A percentile compares a stretch with the other conserved stretches of the same genome.
phyloP scores from a whole-genome alignment of 2,113 vertebrate genomes.

The Hippocampus comes region DNA sequence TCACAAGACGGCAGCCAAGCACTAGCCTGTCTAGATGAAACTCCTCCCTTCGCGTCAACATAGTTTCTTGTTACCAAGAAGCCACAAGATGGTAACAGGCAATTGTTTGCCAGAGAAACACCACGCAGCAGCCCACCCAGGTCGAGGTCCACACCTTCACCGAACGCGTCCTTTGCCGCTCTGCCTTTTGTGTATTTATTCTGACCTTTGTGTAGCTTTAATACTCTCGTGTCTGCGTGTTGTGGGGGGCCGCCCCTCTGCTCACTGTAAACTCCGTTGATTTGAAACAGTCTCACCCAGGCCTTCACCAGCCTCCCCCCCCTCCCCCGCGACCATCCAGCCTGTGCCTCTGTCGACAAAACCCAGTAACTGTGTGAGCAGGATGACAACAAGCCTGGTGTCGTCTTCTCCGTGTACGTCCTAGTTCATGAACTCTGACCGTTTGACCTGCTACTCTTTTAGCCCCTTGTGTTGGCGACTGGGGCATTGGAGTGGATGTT shows the following conservation, averaged over 20 bases:
- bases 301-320: slow-evolving; percentile 49
- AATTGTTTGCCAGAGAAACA: not conserved
- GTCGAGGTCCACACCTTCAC: slow-evolving; percentile 19
- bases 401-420: slow-evolving; percentile 55
- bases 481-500: slow-evolving; percentile 11
- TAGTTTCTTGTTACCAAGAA: not conserved
- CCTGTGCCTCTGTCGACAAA: slow-evolving; percentile 59
- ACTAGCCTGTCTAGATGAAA: not conserved
- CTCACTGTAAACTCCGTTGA: slow-evolving; percentile 34
- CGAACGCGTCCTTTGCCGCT: slow-evolving; percentile 23
- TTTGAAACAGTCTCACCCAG: slow-evolving; percentile 30
- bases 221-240: slow-evolving; percentile 46
- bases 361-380: slow-evolving; percentile 20
- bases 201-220: slow-evolving; percentile 69
- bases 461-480: slow-evolving; percentile 49
- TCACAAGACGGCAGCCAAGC: not conserved
- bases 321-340: slow-evolving; percentile 13
- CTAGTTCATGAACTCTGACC: slow-evolving; percentile 75
- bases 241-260: slow-evolving; percentile 38
- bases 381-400: slow-evolving; percentile 51
- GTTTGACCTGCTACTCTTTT: slow-evolving; percentile 66
- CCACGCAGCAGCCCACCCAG: slow-evolving; percentile 40
- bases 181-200: slow-evolving; percentile 48
- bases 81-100: not conserved
- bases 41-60: not conserved